Evolutionary conservation across 2,888 invertebrate genomes (phyloP).

Genomic region (Tinea trinotella): DNA sequence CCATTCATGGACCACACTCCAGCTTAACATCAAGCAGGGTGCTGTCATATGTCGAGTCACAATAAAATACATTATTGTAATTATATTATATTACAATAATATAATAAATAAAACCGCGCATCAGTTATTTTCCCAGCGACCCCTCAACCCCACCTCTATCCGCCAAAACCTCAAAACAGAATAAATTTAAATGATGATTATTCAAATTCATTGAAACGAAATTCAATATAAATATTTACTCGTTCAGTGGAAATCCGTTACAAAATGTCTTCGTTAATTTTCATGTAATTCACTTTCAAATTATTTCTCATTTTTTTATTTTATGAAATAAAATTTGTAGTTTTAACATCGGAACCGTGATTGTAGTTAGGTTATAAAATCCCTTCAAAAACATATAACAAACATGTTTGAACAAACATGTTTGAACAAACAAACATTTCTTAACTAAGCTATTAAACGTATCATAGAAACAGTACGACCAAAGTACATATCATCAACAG

Average conservation of each 20-base stretch:
- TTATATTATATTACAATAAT: background rate
- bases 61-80: too few relatives aligned
- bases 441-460: too few relatives aligned
- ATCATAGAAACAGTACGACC: too few relatives aligned
- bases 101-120: background rate
- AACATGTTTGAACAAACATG: too few relatives aligned
- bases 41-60: too few relatives aligned
- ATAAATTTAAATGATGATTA: background rate
- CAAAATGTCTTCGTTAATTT: slow-evolving; percentile 2
- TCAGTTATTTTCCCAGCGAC: background rate
- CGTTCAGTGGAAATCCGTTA: background rate
- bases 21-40: too few relatives aligned
- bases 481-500: too few relatives aligned
- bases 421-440: too few relatives aligned
- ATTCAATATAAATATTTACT: slow-evolving; percentile 15
- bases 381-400: too few relatives aligned
- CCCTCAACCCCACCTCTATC: background rate
- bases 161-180: background rate
- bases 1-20: too few relatives aligned
- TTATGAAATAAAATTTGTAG: background rate
- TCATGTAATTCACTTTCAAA: slow-evolving; percentile 1
- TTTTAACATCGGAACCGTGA: too few relatives aligned
- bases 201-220: slow-evolving; percentile 12
- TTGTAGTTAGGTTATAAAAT: too few relatives aligned
- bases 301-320: background rate